phyloP scores from a whole-genome alignment of 2,888 invertebrate genomes.

The Tenthredo mesomela region DNA sequence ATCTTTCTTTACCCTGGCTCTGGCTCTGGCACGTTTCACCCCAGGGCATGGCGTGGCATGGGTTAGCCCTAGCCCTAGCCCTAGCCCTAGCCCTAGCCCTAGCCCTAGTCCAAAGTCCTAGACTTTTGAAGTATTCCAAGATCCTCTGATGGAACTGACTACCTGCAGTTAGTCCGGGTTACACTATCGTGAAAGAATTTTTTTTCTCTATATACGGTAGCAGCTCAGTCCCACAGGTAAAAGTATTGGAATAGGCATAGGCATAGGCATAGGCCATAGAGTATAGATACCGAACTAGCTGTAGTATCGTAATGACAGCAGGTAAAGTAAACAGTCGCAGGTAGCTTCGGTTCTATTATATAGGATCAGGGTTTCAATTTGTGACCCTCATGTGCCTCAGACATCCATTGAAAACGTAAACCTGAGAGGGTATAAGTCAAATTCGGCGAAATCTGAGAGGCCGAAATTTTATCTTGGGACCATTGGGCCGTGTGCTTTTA shows the following conservation, averaged over 20 bases:
- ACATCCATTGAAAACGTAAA: conserved; percentile 51
- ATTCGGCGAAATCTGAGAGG: conserved; percentile 49
- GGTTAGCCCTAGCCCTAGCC: neutral
- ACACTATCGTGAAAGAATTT: conserved; percentile 17
- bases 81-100: neutral
- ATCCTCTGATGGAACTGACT: neutral
- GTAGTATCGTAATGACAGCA: conserved; percentile 59
- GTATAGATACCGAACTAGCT: neutral
- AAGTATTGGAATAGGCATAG: too few species aligned
- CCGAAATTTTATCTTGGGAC: conserved; percentile 44
- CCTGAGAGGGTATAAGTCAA: conserved; percentile 52
- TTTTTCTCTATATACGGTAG: conserved; percentile 10
- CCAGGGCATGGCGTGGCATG: neutral
- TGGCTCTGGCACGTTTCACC: conserved; percentile 35
- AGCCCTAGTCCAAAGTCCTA: neutral
- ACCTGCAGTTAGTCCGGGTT: conserved; percentile 29
- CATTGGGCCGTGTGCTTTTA: conserved; percentile 30
- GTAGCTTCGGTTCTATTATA: conserved; percentile 52
- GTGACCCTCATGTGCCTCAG: conserved; percentile 34
- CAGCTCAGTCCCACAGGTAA: neutral
- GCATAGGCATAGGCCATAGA: neutral
- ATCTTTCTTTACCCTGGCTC: conserved; percentile 1
- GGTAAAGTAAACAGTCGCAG: conserved; percentile 61
- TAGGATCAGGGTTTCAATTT: conserved; percentile 27
- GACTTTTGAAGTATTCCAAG: conserved; percentile 39